Percentiles rank a stretch among this genome's conserved stretches.
Conservation (phyloP, 2,113 vertebrate species). For the Lophotis ruficrista region DNA sequence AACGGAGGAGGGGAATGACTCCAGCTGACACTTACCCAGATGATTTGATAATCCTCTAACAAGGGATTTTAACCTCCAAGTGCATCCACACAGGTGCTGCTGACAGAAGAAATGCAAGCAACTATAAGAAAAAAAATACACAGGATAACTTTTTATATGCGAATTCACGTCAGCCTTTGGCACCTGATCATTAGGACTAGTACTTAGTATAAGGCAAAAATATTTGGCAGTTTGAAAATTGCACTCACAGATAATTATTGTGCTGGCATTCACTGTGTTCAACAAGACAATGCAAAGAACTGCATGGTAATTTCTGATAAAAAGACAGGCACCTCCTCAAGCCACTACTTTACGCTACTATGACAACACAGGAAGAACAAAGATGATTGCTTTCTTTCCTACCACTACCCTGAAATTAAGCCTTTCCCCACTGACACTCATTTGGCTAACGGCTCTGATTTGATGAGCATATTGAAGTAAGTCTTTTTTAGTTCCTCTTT, state of each 20-base stretch:
- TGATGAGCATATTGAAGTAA: constrained; percentile 87
- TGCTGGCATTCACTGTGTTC: not conserved
- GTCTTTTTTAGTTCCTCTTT: constrained; percentile 85
- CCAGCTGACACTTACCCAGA: not conserved
- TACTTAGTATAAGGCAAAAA: not conserved
- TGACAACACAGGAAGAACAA: constrained; percentile 23
- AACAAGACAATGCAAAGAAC: not conserved
- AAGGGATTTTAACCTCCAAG: not conserved
- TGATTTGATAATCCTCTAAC: not conserved
- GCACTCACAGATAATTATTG: constrained; percentile 11
- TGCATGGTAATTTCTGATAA: constrained; percentile 19
- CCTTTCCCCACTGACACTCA: constrained; percentile 67
- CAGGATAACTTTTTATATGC: not conserved
- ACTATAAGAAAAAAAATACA: not conserved
- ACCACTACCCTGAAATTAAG: constrained; percentile 12
- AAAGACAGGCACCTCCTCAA: constrained; percentile 18
- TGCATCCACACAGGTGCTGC: not conserved
- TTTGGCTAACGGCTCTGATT: constrained; percentile 86
- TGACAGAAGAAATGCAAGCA: not conserved
- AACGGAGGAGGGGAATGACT: not conserved
- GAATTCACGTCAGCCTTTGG: constrained; percentile 10
- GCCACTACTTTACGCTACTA: not conserved
- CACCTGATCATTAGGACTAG: constrained; percentile 17
- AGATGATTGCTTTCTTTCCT: not conserved
- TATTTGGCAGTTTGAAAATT: constrained; percentile 17